Percentiles rank a stretch among this genome's conserved stretches.
Conservation (phyloP, 2,113 vertebrate genomes). For the Silurus meridionalis region DNA sequence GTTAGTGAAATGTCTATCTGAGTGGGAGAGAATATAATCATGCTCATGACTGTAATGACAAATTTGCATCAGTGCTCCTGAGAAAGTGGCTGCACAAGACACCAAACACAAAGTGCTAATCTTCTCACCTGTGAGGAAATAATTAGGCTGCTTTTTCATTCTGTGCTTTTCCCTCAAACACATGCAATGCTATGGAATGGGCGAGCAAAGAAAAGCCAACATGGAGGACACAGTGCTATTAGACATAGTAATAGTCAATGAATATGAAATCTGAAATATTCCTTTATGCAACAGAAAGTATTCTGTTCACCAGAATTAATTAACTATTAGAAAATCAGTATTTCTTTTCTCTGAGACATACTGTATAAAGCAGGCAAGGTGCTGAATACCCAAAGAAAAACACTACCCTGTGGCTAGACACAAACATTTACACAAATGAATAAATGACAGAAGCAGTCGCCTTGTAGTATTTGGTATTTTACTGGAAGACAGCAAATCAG, state of each 20-base stretch:
- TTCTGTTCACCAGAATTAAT: neutral
- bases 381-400: neutral
- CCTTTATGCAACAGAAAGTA: neutral
- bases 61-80: constrained; percentile 55
- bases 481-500: neutral
- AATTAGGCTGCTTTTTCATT: constrained; percentile 56
- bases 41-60: neutral
- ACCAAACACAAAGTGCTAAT: constrained; percentile 52
- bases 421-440: neutral
- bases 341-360: neutral
- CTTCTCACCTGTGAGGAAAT: constrained; percentile 58
- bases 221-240: too few relatives aligned
- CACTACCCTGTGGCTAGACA: neutral
- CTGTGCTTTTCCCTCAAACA: neutral
- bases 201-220: neutral
- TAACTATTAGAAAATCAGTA: neutral
- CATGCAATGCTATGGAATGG: neutral
- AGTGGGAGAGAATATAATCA: neutral
- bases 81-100: neutral
- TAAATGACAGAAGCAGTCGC: neutral
- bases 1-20: neutral
- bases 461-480: neutral
- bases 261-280: neutral
- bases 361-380: neutral
- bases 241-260: neutral